A percentile compares a stretch with the other conserved stretches of the same genome.
These are phyloP conservation scores for Acyrthosiphon pisum DNA, from an alignment of 1,140 invertebrate species.

Conservation along the genomic window DNA sequence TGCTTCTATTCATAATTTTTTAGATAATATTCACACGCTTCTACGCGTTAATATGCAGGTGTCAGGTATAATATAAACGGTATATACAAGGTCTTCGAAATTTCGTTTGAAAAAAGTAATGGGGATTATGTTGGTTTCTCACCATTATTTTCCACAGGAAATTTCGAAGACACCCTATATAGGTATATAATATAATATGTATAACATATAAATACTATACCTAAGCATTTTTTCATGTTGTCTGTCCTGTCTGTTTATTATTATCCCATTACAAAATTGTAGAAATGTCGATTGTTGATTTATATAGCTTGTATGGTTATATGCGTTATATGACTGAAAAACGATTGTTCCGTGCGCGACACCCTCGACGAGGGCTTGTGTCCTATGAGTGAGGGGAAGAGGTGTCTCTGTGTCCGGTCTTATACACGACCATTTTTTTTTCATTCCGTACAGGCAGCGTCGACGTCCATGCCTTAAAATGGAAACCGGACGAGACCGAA, in stretches of 20 bases:
- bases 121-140: neutral
- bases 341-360: neutral
- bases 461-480: slow-evolving; percentile 26
- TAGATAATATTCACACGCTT: neutral
- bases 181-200: neutral
- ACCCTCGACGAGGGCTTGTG: neutral
- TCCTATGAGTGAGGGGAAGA: neutral
- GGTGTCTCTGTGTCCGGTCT: neutral
- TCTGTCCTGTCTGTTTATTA: neutral
- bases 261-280: neutral
- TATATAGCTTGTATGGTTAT: neutral
- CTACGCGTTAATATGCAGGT: neutral
- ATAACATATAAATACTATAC: no score
- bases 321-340: neutral
- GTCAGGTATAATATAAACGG: no score
- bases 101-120: neutral
- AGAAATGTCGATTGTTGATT: neutral
- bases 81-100: neutral
- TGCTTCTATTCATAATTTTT: neutral
- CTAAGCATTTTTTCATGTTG: no score
- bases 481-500: slow-evolving; percentile 3
- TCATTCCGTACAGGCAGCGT: neutral
- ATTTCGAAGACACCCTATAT: neutral
- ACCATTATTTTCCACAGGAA: neutral
- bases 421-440: neutral